Conservation (phyloP, 1,140 invertebrate species). For the Mylabris phalerata region DNA sequence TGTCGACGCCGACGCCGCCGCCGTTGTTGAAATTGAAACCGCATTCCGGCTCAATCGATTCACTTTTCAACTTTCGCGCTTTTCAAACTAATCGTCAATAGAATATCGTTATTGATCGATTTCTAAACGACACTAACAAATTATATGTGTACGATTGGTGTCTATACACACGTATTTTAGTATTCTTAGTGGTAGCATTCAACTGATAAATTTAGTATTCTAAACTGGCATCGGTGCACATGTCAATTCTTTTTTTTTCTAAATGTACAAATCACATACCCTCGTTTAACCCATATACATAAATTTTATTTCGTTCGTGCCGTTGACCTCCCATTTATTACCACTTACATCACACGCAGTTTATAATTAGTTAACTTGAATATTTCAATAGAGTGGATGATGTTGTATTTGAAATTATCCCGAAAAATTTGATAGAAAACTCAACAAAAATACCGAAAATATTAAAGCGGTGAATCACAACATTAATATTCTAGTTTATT, state of each 20-base stretch:
- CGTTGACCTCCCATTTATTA: slow-evolving; percentile 22
- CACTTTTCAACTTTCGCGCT: background rate
- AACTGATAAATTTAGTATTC: slow-evolving; percentile 21
- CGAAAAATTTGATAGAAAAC: background rate
- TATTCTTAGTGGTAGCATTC: slow-evolving; percentile 9
- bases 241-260: slow-evolving; percentile 22
- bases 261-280: slow-evolving; percentile 21
- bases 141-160: too few relatives aligned
- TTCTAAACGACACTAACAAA: too few relatives aligned
- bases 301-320: slow-evolving; percentile 21
- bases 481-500: background rate
- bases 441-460: background rate
- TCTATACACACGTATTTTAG: slow-evolving; percentile 12
- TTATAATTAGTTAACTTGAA: background rate
- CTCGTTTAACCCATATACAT: slow-evolving; percentile 27
- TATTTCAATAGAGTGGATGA: slow-evolving; percentile 1
- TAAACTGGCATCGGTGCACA: slow-evolving; percentile 12
- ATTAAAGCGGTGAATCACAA: background rate
- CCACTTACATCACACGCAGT: slow-evolving; percentile 12
- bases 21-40: slow-evolving; percentile 20
- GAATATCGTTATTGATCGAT: background rate
- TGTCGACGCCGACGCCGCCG: too few relatives aligned
- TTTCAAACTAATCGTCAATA: background rate
- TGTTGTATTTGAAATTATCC: slow-evolving; percentile 1
- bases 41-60: slow-evolving; percentile 6